Conservation (phyloP, 1,140 invertebrate species). For the Drosophila sturtevanti region DNA sequence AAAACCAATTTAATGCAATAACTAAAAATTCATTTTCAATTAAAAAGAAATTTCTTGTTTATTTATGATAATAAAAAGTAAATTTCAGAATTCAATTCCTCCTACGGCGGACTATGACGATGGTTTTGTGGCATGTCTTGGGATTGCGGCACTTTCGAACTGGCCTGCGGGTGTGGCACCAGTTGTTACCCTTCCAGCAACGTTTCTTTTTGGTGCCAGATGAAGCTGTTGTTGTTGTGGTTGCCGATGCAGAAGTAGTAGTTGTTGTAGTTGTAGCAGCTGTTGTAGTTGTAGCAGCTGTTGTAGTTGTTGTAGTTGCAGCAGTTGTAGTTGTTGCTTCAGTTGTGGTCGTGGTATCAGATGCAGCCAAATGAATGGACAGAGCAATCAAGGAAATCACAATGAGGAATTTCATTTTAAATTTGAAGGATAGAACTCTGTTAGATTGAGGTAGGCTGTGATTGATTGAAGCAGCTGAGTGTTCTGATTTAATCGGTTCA, state of each 20-base stretch:
- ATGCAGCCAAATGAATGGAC: constrained; percentile 5
- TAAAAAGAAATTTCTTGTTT: no score
- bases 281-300: not conserved
- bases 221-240: not conserved
- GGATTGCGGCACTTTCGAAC: not conserved
- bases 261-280: not conserved
- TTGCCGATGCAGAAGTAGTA: not conserved
- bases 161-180: not conserved
- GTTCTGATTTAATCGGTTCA: not conserved
- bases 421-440: not conserved
- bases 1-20: no score
- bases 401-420: not conserved
- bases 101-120: not conserved
- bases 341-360: not conserved
- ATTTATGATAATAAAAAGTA: no score
- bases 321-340: not conserved
- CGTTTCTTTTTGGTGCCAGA: not conserved
- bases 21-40: no score
- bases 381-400: not conserved
- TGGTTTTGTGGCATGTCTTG: not conserved
- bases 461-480: not conserved
- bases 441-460: not conserved
- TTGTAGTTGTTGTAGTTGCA: not conserved
- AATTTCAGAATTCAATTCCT: not conserved
- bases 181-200: not conserved